Evolutionary conservation across 37 sponge, comb jelly and placozoan genomes (phyloP), one percentile per base, ranked within the genome.

Genomic region (Geodia barretti): DNA sequence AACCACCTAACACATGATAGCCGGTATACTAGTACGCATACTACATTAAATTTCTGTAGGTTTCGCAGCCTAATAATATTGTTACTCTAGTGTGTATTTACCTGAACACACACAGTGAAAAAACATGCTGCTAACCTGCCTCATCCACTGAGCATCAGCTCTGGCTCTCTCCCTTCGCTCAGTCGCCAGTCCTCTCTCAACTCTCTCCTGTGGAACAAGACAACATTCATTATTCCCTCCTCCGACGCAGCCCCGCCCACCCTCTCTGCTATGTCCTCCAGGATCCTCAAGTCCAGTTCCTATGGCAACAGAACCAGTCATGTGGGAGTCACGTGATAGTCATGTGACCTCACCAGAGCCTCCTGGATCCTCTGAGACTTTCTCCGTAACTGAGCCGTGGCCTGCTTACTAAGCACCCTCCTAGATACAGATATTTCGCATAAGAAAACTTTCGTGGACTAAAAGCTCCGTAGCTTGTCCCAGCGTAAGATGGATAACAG

Each of bases 71-170:
- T n/a, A n/a, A n/a, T n/a, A n/a, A n/a, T n/a, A n/a, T n/a, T n/a
- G n/a, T n/a, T n/a, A n/a, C n/a, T n/a, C n/a, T n/a, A n/a, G n/a
- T n/a, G n/a, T n/a, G n/a, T n/a, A n/a, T n/a, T n/a, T n/a, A n/a
- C n/a, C n/a, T n/a, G n/a, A n/a, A n/a, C n/a, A n/a, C n/a, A n/a
- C n/a, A n/a, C n/a, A n/a, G n/a, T n/a, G n/a, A n/a, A n/a, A n/a
- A n/a, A n/a, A n/a, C n/a, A n/a, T n/a, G n/a, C n/a, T 9, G 47
- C 70, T 21, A 25, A 94, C 95, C 84, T 97, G 76, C 69, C 77
- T 94, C 98, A 97, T 97, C 93, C 91, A 92, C 40, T 74, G 61
- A 17, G 89, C 89, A 84, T 97, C 98, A 23, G 92, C 89, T 37
- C 74, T 87, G 17, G 95, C 96, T 61, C 80, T 90, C 65, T 90